A percentile compares a stretch with the other conserved stretches of the same genome.
Conservation (phyloP, 2,113 vertebrate species). For the Acanthochromis polyacanthus region DNA sequence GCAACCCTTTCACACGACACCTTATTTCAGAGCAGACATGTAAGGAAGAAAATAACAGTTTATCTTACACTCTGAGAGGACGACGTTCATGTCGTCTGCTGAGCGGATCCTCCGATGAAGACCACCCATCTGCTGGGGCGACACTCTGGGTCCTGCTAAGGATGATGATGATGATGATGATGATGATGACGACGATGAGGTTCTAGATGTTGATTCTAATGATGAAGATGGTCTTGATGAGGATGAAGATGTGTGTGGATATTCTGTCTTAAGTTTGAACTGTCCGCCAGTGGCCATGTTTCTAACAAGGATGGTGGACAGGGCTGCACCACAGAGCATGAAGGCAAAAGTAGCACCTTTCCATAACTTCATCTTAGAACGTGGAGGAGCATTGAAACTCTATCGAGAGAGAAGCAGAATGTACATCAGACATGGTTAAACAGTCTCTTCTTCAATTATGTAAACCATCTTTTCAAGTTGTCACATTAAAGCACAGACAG, state of each 20-base stretch:
- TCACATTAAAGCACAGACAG: constrained; percentile 32
- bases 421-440: constrained; percentile 49
- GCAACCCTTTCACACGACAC: constrained; percentile 34
- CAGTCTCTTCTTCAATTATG: constrained; percentile 27
- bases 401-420: constrained; percentile 74
- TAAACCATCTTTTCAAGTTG: constrained; percentile 15
- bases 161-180: constrained; percentile 20
- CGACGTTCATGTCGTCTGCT: constrained; percentile 75
- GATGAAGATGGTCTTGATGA: constrained; percentile 39
- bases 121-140: constrained; percentile 40
- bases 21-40: constrained; percentile 36
- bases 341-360: constrained; percentile 91
- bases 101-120: constrained; percentile 73
- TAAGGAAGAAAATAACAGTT: constrained; percentile 42
- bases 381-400: constrained; percentile 92
- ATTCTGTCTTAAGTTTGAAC: constrained; percentile 53
- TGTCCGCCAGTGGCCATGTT: constrained; percentile 78
- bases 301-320: constrained; percentile 89
- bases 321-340: constrained; percentile 89
- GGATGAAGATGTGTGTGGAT: constrained; percentile 32
- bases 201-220: constrained; percentile 30
- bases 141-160: background rate
- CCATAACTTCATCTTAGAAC: constrained; percentile 97
- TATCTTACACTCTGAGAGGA: constrained; percentile 86
- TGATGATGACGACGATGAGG: constrained; percentile 39